Base-by-base conservation (phyloP, 1,140 invertebrate genomes). In the Drosophila saltans region DNA sequence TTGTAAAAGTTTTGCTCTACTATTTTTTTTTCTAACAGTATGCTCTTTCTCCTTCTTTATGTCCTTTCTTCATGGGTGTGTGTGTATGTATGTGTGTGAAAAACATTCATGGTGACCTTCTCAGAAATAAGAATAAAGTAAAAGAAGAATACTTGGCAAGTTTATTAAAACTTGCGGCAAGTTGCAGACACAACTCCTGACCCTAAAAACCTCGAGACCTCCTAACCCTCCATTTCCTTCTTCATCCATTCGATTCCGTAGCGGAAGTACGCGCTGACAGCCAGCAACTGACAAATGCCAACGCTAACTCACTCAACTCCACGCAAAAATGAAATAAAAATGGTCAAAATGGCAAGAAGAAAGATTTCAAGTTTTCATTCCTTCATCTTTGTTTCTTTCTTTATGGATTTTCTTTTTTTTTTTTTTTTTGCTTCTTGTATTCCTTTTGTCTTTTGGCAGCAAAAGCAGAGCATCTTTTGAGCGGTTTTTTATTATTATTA, bases 211-310 rank as follows among this genome's bases (percentile, higher is more conserved):
- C 1, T 7, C 21, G 9, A 8, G 21, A 8, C 45, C 33, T 7
- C 33, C 33, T 1, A 36, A 52, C 45, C 8, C 45, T 3, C 2
- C 45, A 21, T 24, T 21, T 52, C 45, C 24, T 48, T 6, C 60
- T 24, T 45, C 58, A 2, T 30, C 21, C 45, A 36, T 41, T 41
- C 59, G 41, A 74, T 21, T 24, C 16, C 21, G 63, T 39, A 60
- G 60, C 66, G 82, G 82, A 86, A 86, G 79, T 82, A 30, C 55
- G 66, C 80, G 67, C 79, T 86, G 82, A 80, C 82, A 88, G 80
- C 69, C 72, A 82, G 61, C 83, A 77, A 86, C 82, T 86, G 82
- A 88, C 83, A 86, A 86, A 88, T 86, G 82, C 75, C 83, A 88
- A 74, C 79, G 80, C 80, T 86, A 86, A 86, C 82, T 86, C 82